Conservation (phyloP, 2,888 invertebrate genomes). For the Cantharis flavilabris region DNA sequence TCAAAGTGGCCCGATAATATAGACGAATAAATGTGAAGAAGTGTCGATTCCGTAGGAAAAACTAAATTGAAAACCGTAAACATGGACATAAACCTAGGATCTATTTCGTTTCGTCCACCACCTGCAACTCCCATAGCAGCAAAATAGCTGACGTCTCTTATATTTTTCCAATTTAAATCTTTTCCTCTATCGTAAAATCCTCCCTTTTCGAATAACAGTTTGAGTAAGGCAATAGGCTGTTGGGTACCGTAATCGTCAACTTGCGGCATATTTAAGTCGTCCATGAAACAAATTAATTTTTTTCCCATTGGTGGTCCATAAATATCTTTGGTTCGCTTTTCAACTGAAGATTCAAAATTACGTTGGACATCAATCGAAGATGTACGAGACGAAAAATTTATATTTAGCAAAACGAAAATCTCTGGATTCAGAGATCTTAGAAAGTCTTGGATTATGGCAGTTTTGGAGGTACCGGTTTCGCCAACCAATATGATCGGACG, state of each 20-base stretch:
- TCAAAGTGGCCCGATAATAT: conserved; percentile 79
- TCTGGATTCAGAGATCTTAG: conserved; percentile 71
- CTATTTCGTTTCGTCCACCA: conserved; percentile 88
- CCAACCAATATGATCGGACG: conserved; percentile 85
- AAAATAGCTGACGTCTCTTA: conserved; percentile 81
- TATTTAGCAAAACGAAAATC: conserved; percentile 75
- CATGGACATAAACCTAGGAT: conserved; percentile 89
- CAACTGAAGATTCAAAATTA: conserved; percentile 84
- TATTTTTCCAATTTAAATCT: conserved; percentile 86
- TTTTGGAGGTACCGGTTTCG: conserved; percentile 92
- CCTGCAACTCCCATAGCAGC: conserved; percentile 88
- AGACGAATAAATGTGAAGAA: conserved; percentile 81
- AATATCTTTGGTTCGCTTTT: conserved; percentile 87
- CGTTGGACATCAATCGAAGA: conserved; percentile 89
- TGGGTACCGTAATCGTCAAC: conserved; percentile 90
- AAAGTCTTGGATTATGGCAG: conserved; percentile 85
- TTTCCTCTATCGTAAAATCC: conserved; percentile 90
- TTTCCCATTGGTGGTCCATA: conserved; percentile 91
- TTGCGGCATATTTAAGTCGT: conserved; percentile 94
- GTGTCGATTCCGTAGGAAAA: conserved; percentile 77
- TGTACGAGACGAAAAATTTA: conserved; percentile 91
- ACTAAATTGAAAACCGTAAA: conserved; percentile 87
- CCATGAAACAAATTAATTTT: conserved; percentile 86
- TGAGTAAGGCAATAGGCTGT: conserved; percentile 91
- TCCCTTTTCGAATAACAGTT: conserved; percentile 83